Evolutionary conservation across 1,140 invertebrate species (phyloP).

Genomic region (Battus philenor): DNA sequence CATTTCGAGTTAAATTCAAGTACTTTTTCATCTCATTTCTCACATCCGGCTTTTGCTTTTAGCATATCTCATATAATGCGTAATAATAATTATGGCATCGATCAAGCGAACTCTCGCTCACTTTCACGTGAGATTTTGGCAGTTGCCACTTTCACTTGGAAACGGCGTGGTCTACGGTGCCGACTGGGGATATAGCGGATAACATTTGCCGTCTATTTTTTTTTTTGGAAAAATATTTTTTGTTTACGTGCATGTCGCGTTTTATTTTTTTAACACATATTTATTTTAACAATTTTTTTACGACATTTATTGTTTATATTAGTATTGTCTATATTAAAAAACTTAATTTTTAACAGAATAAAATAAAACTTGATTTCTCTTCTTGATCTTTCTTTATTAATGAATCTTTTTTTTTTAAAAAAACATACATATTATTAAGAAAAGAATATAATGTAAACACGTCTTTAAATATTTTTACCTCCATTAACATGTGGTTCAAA

Average conservation of each 20-base stretch:
- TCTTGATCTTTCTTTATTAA: too few species aligned
- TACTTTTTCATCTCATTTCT: neutral
- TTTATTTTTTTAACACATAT: too few species aligned
- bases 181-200: constrained; percentile 11
- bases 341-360: too few species aligned
- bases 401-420: too few species aligned
- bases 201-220: neutral
- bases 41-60: constrained; percentile 64
- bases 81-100: constrained; percentile 74
- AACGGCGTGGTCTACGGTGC: constrained; percentile 22
- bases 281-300: neutral
- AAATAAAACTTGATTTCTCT: too few species aligned
- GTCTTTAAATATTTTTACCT: too few species aligned
- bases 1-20: neutral
- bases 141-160: constrained; percentile 57
- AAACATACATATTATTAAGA: too few species aligned
- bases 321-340: too few species aligned
- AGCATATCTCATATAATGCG: constrained; percentile 68
- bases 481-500: too few species aligned
- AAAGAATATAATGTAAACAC: too few species aligned
- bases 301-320: neutral
- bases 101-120: constrained; percentile 54
- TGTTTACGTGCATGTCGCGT: too few species aligned
- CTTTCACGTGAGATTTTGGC: constrained; percentile 71
- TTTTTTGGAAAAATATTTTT: too few species aligned